phyloP scores from a whole-genome alignment of 2,888 invertebrate genomes.

The Cataglyphis albicans region DNA sequence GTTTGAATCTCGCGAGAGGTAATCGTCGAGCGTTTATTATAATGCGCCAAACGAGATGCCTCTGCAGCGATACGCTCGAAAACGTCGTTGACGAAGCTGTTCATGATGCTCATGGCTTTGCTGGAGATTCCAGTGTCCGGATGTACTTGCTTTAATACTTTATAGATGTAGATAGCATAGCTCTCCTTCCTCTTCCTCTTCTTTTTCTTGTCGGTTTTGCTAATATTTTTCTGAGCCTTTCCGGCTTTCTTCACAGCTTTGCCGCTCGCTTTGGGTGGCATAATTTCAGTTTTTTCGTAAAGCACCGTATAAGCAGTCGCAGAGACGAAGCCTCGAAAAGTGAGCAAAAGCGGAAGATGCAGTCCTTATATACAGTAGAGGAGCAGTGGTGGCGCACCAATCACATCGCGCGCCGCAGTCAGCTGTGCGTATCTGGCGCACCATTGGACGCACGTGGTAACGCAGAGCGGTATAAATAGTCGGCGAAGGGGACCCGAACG shows the following conservation, averaged over 20 bases:
- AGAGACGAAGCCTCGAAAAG: neutral
- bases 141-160: conserved; percentile 87
- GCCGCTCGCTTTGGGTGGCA: conserved; percentile 76
- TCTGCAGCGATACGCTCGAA: conserved; percentile 80
- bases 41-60: conserved; percentile 87
- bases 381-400: conserved; percentile 34
- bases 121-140: conserved; percentile 87
- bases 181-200: conserved; percentile 84
- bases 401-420: conserved; percentile 3
- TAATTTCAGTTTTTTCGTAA: conserved; percentile 20
- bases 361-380: conserved; percentile 28
- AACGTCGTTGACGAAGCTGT: conserved; percentile 77
- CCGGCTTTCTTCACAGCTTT: conserved; percentile 72
- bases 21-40: conserved; percentile 89
- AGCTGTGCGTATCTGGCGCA: neutral
- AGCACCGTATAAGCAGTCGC: neutral
- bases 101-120: conserved; percentile 76
- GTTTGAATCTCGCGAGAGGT: conserved; percentile 91
- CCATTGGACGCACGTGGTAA: conserved; percentile 23
- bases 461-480: conserved; percentile 23
- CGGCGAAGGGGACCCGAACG: accelerated
- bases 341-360: neutral
- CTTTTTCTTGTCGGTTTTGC: conserved; percentile 83
- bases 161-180: conserved; percentile 87
- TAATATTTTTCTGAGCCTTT: conserved; percentile 84